Conservation (phyloP, 2,888 invertebrate genomes). For the Encarsia formosa region DNA sequence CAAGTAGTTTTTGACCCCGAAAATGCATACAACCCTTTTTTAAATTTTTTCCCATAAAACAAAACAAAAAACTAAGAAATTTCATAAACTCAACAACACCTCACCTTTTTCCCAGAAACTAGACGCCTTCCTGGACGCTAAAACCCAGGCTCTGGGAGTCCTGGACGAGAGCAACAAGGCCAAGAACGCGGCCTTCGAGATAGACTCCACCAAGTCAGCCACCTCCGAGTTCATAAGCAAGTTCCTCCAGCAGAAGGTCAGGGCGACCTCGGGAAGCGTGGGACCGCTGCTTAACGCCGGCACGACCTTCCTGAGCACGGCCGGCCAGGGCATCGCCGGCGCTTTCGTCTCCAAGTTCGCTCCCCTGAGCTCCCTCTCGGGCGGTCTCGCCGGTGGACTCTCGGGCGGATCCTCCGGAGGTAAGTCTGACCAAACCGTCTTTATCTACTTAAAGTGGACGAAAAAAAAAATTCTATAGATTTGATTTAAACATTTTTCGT, state of each 20-base stretch:
- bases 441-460: no score
- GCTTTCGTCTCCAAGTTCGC: slow-evolving; percentile 44
- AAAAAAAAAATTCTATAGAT: no score
- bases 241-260: slow-evolving; percentile 66
- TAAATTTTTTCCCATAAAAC: no score
- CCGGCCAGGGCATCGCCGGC: slow-evolving; percentile 38
- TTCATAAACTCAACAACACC: no score
- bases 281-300: slow-evolving; percentile 61
- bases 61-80: no score
- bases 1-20: no score
- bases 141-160: slow-evolving; percentile 66
- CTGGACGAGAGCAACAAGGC: slow-evolving; percentile 71
- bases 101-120: no score
- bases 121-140: slow-evolving; percentile 76
- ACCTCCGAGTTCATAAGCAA: slow-evolving; percentile 60
- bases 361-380: slow-evolving; percentile 54
- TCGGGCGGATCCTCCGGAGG: slow-evolving; percentile 52
- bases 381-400: slow-evolving; percentile 57
- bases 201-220: slow-evolving; percentile 62
- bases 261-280: slow-evolving; percentile 59
- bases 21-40: no score
- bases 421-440: no score
- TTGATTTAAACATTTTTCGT: no score
- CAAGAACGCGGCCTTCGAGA: slow-evolving; percentile 72
- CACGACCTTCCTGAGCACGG: slow-evolving; percentile 54